Evolutionary conservation across 2,113 vertebrate species (phyloP).

Genomic region (cattle (Bos taurus)): DNA sequence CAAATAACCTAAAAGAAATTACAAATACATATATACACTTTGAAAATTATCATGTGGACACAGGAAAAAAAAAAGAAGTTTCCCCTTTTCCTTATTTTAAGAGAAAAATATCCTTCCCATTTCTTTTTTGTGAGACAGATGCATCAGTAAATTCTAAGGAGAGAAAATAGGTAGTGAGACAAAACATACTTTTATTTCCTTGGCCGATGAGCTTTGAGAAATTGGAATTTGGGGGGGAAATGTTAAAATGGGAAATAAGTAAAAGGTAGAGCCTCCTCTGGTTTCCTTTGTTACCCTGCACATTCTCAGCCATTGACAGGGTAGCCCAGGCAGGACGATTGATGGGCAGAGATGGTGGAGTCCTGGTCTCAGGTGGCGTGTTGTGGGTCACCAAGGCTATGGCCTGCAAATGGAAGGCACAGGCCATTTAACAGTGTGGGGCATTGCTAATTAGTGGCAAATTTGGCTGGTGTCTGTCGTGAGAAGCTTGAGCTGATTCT

Average conservation of each 20-base stretch:
- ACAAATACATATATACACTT: not conserved
- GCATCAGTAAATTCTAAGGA: not conserved
- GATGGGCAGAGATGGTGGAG: not conserved
- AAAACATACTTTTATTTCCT: constrained; percentile 34
- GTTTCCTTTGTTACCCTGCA: constrained; percentile 44
- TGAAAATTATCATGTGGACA: not conserved
- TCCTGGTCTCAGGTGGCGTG: constrained; percentile 59
- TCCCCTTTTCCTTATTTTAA: constrained; percentile 23
- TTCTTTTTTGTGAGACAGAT: constrained; percentile 23
- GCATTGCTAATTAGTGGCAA: constrained; percentile 53
- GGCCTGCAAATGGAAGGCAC: constrained; percentile 65
- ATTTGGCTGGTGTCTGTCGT: constrained; percentile 18
- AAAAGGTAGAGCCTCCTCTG: constrained; percentile 14
- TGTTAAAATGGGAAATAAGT: constrained; percentile 38
- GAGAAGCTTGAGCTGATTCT: constrained; percentile 32
- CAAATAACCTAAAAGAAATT: not conserved
- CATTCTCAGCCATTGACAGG: rapidly evolving
- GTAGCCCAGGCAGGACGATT: not conserved
- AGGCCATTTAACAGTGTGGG: constrained; percentile 34
- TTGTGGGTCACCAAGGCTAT: constrained; percentile 12
- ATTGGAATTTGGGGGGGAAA: constrained; percentile 6
- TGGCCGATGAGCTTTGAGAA: constrained; percentile 57
- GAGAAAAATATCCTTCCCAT: not conserved
- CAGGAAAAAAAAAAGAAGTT: not conserved
- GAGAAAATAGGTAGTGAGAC: not conserved